Base-by-base conservation (phyloP, 2,888 invertebrate genomes). In the Erebia palarica region DNA sequence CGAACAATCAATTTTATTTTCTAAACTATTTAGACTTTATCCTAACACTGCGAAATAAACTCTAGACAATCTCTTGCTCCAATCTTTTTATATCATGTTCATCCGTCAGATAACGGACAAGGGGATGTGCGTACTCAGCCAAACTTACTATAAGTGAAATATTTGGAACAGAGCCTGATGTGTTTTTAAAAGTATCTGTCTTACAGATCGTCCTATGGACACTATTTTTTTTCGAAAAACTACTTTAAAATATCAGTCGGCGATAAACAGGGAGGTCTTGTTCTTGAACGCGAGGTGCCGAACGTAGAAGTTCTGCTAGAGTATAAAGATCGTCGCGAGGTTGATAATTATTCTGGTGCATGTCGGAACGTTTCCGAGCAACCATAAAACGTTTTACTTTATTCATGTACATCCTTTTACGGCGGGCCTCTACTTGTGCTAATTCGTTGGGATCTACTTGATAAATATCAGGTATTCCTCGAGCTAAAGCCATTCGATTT, bases 351-450 rank as follows among this genome's bases (percentile, higher is more conserved):
- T 90, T 91, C 79, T 92, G 92, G 76, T 87, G 91, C 80, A 87
- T 82, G 68, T 92, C 92, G 0, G 93, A 90, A 8, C 92, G 91
- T 82, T 95, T 95, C 79, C 94, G 92, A 27, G 95, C 93, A 0
- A 95, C 95, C 95, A 95, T 95, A 81, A 95, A 95, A 55, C 95
- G 90, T 83, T 95, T 95, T 84, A 92, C 83, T 77, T 92, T 92
- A 78, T 91, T 92, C 9, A 89, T 88, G 76, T 94, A 93, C 75
- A 91, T 89, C 76, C 92, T 85, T 79, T 94, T 93, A 77, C 92
- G 93, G 63, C 93, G 93, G 51, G 86, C 91, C 75, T 93, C 93
- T 75, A 92, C 91, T 74, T 91, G 93, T 8, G 91, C 89, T 13
- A 92, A 78, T 79, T 91, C 92, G 68, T 86, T 85, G 0, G 92